phyloP scores from a whole-genome alignment of 2,888 invertebrate genomes.

The Cataglyphis rosenhaueri region DNA sequence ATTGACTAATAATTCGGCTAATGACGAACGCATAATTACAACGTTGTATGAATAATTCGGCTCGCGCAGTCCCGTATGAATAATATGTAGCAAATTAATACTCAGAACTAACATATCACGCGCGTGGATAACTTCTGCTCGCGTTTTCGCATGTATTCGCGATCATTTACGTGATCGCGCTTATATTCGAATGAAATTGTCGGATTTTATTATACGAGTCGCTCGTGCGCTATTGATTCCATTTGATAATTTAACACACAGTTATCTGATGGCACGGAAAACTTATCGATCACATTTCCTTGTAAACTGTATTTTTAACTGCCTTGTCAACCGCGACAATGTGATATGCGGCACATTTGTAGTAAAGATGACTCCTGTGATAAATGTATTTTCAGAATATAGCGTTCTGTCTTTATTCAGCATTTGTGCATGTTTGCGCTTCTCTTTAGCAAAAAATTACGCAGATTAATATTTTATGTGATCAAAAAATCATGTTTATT shows the following conservation, averaged over 20 bases:
- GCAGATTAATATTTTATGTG: constrained; percentile 12
- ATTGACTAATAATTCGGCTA: constrained; percentile 74
- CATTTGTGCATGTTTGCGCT: not conserved
- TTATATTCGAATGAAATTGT: constrained; percentile 47
- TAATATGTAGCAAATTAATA: constrained; percentile 73
- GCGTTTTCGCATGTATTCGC: constrained; percentile 32
- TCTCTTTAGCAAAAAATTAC: not conserved
- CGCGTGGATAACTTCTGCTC: constrained; percentile 51
- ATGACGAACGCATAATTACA: constrained; percentile 70
- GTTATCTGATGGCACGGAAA: constrained; percentile 25
- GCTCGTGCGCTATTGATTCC: constrained; percentile 20
- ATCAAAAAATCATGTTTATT: not conserved
- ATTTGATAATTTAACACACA: constrained; percentile 37
- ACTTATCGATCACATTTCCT: constrained; percentile 30
- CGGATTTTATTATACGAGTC: constrained; percentile 41
- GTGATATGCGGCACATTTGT: constrained; percentile 5
- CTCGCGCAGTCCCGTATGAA: constrained; percentile 60
- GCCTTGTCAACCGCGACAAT: constrained; percentile 18
- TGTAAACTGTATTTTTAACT: constrained; percentile 26
- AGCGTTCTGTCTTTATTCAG: not conserved
- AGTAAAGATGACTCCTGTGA: constrained; percentile 23
- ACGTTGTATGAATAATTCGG: constrained; percentile 69
- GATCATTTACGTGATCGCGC: constrained; percentile 46
- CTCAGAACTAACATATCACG: constrained; percentile 60
- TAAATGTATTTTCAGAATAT: constrained; percentile 27